Base-by-base conservation (phyloP, 2,113 vertebrate genomes). In the Pampusana beccarii region DNA sequence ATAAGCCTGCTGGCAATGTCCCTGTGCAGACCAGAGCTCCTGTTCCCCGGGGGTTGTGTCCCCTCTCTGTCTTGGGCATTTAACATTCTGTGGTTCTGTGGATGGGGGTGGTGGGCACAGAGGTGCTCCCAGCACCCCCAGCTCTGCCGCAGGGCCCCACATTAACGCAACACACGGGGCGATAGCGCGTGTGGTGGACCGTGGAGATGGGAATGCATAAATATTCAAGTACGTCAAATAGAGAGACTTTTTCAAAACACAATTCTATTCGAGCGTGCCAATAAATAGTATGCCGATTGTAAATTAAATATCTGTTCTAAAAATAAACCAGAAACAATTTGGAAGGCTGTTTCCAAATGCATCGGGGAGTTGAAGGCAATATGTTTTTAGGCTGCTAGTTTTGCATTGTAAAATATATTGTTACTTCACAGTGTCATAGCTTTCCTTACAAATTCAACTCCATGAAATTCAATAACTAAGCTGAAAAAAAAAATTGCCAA, bases 301-400 rank as follows among this genome's bases (percentile, higher is more conserved):
- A 96, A 85, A 93, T 93, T 62, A 95, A 95, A 82, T 80, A 61
- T 80, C 80, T 81, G 29, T n/a, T 82, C 85, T 88, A 87, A 91
- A 95, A 91, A 91, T 81, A 75, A 81, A 69, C 3, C n/a, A 13
- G 17, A 51, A 97, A 82, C 88, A 58, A 61, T 73, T 93, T 79
- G 65, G 77, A 26, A 89, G 85, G 73, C 92, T 69, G 78, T 62
- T 90, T 86, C 60, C 66, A 46, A 83, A 62, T 10, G 91, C 87
- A n/a, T 75, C 4, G 1, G 90, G 86, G 90, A 90, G 82, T 66
- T 73, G 24, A 50, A 64, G 80, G 85, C 90, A 64, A 28, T 79
- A 21, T 78, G 87, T 2, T 62, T 74, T 50, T 24, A 69, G 78
- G 71, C 84, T 90, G 85, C 86, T 92, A 29, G 73, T 44, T 88